Evolutionary conservation across 2,113 vertebrate genomes (phyloP), one percentile per base, ranked within the genome.

Genomic region (Laticauda laticaudata): DNA sequence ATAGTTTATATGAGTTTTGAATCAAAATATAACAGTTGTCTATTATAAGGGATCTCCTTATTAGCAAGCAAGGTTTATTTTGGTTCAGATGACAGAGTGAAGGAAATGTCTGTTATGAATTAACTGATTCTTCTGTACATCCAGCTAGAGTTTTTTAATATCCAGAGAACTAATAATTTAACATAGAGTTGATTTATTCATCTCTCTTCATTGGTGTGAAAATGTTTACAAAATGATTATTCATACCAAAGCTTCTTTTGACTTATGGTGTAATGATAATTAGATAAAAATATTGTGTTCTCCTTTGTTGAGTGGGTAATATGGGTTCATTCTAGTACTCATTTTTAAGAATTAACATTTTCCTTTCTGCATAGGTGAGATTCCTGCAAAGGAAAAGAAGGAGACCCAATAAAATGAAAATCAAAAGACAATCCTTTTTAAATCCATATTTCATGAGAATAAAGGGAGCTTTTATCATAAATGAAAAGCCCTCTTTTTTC

Each of bases 371-470:
- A 39, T 90, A 94, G 34, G 4, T 59, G 5, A 14, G 12, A 1
- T 93, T 90, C 26, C 34, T 26, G 21, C 53, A 86, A 59, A 55
- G 8, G 23, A 23, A 85, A 12, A 45, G 26, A 34, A 34, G 20
- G 7, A 85, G 15, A 26, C 2, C 29, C 61, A 39, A 81, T 2
- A 18, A 39, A 75, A 75, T 34, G n/a, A 75, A 75, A 34, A 20
- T 6, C 2, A 81, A 20, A 75, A 75, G 64, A 34, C 39, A 39
- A 48, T 48, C 81, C 43, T 12, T 10, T 43, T 29, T 24, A 29
- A 90, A 86, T 86, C 29, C 45, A 93, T 87, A 51, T 86, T 90
- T 20, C 43, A 90, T 86, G 26, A 81, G 88, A 85, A 21, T 86
- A 85, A 90, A 90, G 23, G 56, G 48, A 93, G 10, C 87, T 23